Evolutionary conservation across 2,888 invertebrate genomes (phyloP).

Genomic region (Acanthoscelides obtectus): DNA sequence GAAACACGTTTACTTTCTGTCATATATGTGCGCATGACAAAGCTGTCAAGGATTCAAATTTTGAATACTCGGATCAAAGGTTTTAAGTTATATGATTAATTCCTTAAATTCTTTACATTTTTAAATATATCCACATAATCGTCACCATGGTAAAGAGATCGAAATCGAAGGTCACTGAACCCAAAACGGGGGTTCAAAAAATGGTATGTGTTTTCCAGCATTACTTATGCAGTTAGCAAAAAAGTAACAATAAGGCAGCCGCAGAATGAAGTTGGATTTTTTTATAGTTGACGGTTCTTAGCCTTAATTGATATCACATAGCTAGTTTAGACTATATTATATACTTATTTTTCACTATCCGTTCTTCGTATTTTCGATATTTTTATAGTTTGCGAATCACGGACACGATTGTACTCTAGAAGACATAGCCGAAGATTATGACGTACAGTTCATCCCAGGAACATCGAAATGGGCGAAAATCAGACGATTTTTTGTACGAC

Average conservation of each 20-base stretch:
- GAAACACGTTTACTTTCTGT: background rate
- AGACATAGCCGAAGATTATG: constrained; percentile 24
- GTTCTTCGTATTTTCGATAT: no score
- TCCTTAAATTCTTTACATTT: background rate
- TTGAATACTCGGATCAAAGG: background rate
- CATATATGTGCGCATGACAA: background rate
- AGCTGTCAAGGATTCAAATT: background rate
- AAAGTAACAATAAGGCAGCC: no score
- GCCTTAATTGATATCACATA: no score
- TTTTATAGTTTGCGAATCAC: constrained; percentile 26
- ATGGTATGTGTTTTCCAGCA: background rate
- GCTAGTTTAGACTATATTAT: no score
- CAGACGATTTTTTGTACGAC: constrained; percentile 23
- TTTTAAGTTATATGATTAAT: background rate
- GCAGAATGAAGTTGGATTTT: no score
- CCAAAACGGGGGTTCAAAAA: background rate
- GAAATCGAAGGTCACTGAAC: background rate
- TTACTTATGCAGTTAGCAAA: background rate
- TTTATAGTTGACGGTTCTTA: no score
- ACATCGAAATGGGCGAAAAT: constrained; percentile 15
- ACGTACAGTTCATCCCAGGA: constrained; percentile 21
- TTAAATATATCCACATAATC: background rate
- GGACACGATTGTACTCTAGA: constrained; percentile 30
- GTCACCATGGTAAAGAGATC: background rate
- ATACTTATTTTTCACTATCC: no score